Evolutionary conservation across 2,113 vertebrate species (phyloP).

Genomic region (Aramus guarauna): DNA sequence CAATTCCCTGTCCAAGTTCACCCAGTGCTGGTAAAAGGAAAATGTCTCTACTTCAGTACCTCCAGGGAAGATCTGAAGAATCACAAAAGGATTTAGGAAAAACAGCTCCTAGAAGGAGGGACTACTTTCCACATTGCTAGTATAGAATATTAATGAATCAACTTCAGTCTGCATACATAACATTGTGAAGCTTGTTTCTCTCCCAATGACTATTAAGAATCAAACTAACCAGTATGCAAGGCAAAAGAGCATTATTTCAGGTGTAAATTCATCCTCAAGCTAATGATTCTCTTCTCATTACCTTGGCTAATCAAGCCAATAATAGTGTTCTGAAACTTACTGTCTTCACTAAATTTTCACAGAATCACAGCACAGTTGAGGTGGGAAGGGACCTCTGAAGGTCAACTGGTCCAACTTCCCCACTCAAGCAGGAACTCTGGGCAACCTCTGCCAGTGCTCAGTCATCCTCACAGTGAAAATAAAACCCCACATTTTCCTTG

Average conservation of each 20-base stretch:
- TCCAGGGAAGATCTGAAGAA: not conserved
- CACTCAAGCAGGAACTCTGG: not conserved
- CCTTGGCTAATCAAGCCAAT: not conserved
- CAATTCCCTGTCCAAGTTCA: not conserved
- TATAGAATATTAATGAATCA: not conserved
- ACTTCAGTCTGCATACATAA: not conserved
- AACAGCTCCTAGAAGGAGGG: not conserved
- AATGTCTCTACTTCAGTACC: not conserved
- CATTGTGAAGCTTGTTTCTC: not conserved
- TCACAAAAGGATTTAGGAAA: not conserved
- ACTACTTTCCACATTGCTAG: not conserved
- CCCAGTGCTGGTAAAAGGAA: not conserved
- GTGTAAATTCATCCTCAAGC: not conserved
- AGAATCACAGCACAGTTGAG: not conserved
- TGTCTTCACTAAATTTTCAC: not conserved
- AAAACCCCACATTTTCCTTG: not conserved
- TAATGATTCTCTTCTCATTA: not conserved
- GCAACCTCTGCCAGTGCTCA: not conserved
- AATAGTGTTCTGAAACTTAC: not conserved
- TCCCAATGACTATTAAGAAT: not conserved
- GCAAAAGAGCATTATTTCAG: not conserved
- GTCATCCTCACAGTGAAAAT: not conserved
- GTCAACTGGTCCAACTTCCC: rapidly evolving
- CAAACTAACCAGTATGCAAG: not conserved
- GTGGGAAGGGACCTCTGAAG: not conserved